phyloP scores from a whole-genome alignment of 2,797 vertebrate genomes.

The Orestias chungarensis region DNA sequence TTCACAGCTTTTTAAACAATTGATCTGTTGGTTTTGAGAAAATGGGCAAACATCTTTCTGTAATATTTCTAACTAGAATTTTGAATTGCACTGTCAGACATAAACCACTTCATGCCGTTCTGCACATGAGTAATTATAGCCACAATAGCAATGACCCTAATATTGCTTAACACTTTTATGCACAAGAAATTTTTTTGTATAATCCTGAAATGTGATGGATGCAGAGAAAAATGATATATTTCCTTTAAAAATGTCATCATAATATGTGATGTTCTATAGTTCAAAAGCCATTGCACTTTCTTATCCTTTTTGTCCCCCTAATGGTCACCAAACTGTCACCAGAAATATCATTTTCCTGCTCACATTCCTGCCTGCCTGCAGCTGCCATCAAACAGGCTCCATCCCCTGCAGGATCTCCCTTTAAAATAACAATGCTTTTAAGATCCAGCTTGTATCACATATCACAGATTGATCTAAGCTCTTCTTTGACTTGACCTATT shows the following conservation, averaged over 20 bases:
- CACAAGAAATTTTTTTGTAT: not conserved
- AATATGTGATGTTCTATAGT: not conserved
- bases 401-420: slow-evolving; percentile 5
- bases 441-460: not conserved
- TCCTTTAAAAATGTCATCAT: slow-evolving; percentile 2
- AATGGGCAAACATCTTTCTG: slow-evolving; percentile 1
- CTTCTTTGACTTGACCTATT: slow-evolving; percentile 8
- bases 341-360: slow-evolving; percentile 14
- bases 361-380: not conserved
- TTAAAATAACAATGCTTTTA: slow-evolving; percentile 15
- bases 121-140: not conserved
- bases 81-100: slow-evolving; percentile 8
- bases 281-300: not conserved
- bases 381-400: slow-evolving; percentile 6
- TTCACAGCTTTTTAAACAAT: slow-evolving; percentile 4
- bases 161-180: not conserved
- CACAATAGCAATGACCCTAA: not conserved
- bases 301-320: not conserved
- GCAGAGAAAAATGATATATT: not conserved
- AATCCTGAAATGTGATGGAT: not conserved
- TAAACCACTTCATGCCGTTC: not conserved
- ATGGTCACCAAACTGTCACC: slow-evolving; percentile 2
- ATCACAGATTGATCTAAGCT: slow-evolving; percentile 9
- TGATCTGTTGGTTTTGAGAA: slow-evolving; percentile 5
- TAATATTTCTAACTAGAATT: not conserved